Evolutionary conservation across 2,113 vertebrate genomes (phyloP).

Genomic region (Peromyscus maniculatus): DNA sequence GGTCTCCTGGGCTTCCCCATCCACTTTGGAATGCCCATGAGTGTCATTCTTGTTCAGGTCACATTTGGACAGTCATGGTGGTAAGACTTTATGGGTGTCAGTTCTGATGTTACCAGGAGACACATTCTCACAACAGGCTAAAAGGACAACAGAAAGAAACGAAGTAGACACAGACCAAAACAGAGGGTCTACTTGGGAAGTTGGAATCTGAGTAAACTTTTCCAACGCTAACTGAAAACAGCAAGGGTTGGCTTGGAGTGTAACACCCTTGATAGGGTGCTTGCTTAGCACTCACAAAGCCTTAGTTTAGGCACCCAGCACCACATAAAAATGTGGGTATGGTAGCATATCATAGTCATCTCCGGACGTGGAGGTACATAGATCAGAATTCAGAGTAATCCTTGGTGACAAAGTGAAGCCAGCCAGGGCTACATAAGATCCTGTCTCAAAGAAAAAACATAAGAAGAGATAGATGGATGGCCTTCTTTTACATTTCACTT

Average conservation of each 20-base stretch:
- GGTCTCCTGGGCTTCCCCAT: background rate
- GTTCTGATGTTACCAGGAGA: background rate
- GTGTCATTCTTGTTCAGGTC: background rate
- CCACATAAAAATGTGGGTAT: background rate
- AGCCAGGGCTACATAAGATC: background rate
- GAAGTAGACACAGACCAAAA: background rate
- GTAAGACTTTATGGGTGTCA: background rate
- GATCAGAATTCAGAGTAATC: background rate
- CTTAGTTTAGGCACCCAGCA: background rate
- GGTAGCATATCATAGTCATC: background rate
- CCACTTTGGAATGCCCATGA: background rate
- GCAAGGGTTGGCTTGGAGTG: background rate
- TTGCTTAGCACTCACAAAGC: background rate
- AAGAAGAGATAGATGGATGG: background rate
- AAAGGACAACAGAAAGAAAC: conserved; percentile 32
- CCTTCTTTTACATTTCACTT: background rate
- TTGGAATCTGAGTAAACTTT: background rate
- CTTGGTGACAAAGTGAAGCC: background rate
- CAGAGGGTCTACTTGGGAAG: background rate
- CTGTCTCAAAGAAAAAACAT: background rate
- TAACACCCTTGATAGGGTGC: background rate
- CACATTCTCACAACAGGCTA: background rate
- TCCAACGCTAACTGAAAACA: conserved; percentile 34
- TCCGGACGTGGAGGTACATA: background rate
- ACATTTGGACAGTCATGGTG: background rate